Evolutionary conservation across 2,888 invertebrate genomes (phyloP), one percentile per base, ranked within the genome.

Genomic region (Acronicta leporina): DNA sequence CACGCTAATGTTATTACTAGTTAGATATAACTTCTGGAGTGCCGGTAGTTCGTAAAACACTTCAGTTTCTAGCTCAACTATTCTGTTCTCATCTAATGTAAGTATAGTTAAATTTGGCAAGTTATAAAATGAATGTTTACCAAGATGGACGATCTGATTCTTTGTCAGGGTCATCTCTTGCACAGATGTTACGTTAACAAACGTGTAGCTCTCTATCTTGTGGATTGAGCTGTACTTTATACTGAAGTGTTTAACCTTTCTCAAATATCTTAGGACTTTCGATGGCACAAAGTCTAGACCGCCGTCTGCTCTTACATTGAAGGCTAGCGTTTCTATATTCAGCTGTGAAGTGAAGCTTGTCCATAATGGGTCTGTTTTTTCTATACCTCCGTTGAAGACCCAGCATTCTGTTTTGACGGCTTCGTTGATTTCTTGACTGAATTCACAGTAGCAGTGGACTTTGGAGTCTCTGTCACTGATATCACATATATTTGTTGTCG

Each of bases 1-100:
- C 33, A 96, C 95, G 76, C 96, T 97, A 71, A 99, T 95, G 80
- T 97, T 97, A 91, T 99, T 99, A 86, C 96, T 97, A 83, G 98
- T 98, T 56, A 99, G 95, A 81, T 96, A 96, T 55, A 99, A 95
- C 76, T 97, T 96, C 75, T 96, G 96, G 75, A 97, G 90, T 20
- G 95, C 92, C 0, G 97, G 97, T 61, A 97, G 87, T 83, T 96
- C 96, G 52, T 96, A 95, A 88, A 98, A 98, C 3, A 97, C 97
- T 77, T 96, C 96, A 47, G 96, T 95, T 80, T 96, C 96, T 68
- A 98, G 94, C 83, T 97, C 97, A 27, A 95, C 95, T 82, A 98
- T 96, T 80, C 95, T 95, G 89, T 98, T 98, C 77, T 97, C 96
- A 71, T 97, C 96, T 80, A 98, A 88, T 73, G 96, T 96, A 47